Evolutionary conservation across 2,888 invertebrate genomes (phyloP).

Genomic region (Acleris emargana): DNA sequence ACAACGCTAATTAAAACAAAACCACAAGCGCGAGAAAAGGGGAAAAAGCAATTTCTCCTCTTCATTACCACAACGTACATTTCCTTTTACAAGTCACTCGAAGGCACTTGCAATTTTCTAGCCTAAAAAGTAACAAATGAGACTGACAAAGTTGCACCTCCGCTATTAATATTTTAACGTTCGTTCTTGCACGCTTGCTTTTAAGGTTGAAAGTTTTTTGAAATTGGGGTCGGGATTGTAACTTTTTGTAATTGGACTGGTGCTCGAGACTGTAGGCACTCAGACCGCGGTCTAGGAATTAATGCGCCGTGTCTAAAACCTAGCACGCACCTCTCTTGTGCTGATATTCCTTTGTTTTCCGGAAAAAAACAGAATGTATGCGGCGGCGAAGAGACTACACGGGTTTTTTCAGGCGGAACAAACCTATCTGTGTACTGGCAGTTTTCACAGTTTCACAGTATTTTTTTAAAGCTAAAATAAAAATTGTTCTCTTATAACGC

Average conservation of each 20-base stretch:
- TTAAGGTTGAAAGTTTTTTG: constrained; percentile 17
- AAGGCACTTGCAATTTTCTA: constrained; percentile 58
- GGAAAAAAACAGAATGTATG: constrained; percentile 48
- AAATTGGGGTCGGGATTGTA: not conserved
- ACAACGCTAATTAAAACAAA: constrained; percentile 26
- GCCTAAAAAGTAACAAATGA: constrained; percentile 55
- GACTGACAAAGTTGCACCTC: constrained; percentile 49
- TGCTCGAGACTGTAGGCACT: constrained; percentile 76
- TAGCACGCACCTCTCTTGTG: constrained; percentile 62
- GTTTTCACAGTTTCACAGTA: constrained; percentile 5
- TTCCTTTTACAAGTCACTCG: constrained; percentile 51
- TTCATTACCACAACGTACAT: constrained; percentile 51
- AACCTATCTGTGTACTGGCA: constrained; percentile 24
- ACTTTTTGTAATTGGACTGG: constrained; percentile 41
- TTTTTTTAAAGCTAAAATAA: constrained; percentile 23
- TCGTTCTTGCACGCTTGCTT: not conserved
- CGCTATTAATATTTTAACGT: constrained; percentile 1
- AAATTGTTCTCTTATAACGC: constrained; percentile 22
- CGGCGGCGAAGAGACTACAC: constrained; percentile 49
- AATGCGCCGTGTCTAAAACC: constrained; percentile 75
- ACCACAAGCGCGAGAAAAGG: constrained; percentile 14
- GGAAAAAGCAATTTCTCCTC: constrained; percentile 42
- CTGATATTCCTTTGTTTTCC: constrained; percentile 60
- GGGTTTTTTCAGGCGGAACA: constrained; percentile 39
- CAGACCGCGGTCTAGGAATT: constrained; percentile 72